phyloP scores from a whole-genome alignment of 2,113 vertebrate species.

The Spilogale gracilis region DNA sequence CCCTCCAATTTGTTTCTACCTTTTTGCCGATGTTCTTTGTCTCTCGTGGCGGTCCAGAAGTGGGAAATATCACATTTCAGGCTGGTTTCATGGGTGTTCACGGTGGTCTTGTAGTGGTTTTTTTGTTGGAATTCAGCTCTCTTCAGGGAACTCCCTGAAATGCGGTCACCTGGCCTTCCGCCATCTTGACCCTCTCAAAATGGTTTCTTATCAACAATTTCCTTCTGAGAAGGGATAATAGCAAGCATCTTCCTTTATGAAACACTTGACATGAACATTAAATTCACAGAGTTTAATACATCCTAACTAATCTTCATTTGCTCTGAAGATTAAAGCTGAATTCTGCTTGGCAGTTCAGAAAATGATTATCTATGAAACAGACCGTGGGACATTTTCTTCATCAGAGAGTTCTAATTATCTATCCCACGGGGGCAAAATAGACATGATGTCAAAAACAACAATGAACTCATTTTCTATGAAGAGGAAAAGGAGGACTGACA shows the following conservation, averaged over 20 bases:
- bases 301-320: slow-evolving; percentile 66
- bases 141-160: too few relatives aligned
- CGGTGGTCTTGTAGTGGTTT: too few relatives aligned
- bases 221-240: slow-evolving; percentile 31
- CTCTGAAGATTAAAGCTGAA: slow-evolving; percentile 55
- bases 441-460: slow-evolving; percentile 47
- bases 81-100: too few relatives aligned
- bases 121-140: too few relatives aligned
- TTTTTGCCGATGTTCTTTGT: too few relatives aligned
- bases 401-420: slow-evolving; percentile 61
- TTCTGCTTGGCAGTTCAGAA: slow-evolving; percentile 63
- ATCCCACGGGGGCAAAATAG: neutral
- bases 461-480: slow-evolving; percentile 18
- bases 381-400: slow-evolving; percentile 32
- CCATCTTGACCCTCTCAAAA: slow-evolving; percentile 22
- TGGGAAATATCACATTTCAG: too few relatives aligned
- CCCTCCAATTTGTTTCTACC: too few relatives aligned
- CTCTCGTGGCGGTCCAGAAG: too few relatives aligned
- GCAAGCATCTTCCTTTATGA: slow-evolving; percentile 25
- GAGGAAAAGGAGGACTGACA: slow-evolving; percentile 16
- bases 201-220: slow-evolving; percentile 63
- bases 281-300: slow-evolving; percentile 64
- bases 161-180: too few relatives aligned
- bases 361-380: slow-evolving; percentile 67
- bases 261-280: slow-evolving; percentile 59